Evolutionary conservation across 1,140 invertebrate species (phyloP), one percentile per base, ranked within the genome.

Genomic region (honey bee (Apis mellifera)): DNA sequence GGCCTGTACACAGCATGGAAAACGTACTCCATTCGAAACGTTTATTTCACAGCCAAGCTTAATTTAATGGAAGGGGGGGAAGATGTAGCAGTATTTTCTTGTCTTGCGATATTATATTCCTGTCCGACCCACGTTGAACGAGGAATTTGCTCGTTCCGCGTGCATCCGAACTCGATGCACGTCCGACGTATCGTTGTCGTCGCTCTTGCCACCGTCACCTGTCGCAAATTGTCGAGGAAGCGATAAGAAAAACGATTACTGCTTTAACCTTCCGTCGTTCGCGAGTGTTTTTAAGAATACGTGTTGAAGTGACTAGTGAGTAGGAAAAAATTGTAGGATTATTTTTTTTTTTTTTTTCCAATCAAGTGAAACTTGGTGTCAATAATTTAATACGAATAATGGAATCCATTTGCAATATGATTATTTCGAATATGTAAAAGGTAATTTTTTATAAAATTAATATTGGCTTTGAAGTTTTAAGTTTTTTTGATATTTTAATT

Each of bases 31-130:
- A 66, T 54, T 55, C 59, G 73, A 86, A 77, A 68, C 69, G 82
- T 87, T 87, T 86, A 77, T 71, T 81, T 87, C 80, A 77, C 42
- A 71, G 50, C 48, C 62, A 23, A 19, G 69, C 77, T 87, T 87
- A 86, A 87, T 87, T 77, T 73, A 68, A 42, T 54, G 54, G 57
- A 54, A 21, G 23, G 54, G 57, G 23, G 23, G 50, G n/a, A n/a
- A 77, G 60, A 50, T 60, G 69, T 42, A 57, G 73, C 83, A n/a
- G n/a, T 60, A 57, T 54, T 86, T 75, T 86, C 71, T 86, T 75
- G 85, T 76, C 71, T n/a, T n/a, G 71, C 55, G 71, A 75, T 82
- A 86, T 83, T 77, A 79, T 78, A 60, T 60, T n/a, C 72, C 12
- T 3, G n/a, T 13, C 32, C 48, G 54, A 52, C 54, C 65, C 65